Percentiles rank a stretch among this genome's conserved stretches.
Evolutionary conservation across 1,140 invertebrate genomes (phyloP).

Genomic region (Triops longicaudatus): DNA sequence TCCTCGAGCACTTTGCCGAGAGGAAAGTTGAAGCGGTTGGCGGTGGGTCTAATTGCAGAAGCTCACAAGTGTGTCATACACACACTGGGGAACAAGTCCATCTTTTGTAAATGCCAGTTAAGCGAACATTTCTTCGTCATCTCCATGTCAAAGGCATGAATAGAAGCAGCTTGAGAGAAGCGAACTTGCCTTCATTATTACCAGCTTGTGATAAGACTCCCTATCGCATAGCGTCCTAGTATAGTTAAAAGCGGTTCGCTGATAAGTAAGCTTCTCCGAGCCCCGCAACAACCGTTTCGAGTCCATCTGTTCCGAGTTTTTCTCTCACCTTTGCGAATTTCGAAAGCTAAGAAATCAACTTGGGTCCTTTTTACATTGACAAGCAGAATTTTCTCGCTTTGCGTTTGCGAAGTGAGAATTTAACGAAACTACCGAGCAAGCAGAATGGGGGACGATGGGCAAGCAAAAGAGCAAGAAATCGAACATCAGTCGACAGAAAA

Average conservation of each 20-base stretch:
- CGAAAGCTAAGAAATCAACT: background rate
- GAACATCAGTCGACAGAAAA: background rate
- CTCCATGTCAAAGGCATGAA: background rate
- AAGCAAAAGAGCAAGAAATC: background rate
- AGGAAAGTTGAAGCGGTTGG: background rate
- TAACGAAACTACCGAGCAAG: background rate
- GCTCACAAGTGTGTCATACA: slow-evolving; percentile 7
- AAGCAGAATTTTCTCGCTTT: too few relatives aligned
- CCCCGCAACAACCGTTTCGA: background rate
- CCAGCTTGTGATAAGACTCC: background rate
- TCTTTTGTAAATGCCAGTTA: background rate
- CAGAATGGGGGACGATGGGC: background rate
- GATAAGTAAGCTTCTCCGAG: background rate
- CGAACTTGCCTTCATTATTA: background rate
- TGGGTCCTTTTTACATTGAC: too few relatives aligned
- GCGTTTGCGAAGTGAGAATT: background rate
- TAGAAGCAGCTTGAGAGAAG: background rate
- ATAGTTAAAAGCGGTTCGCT: background rate
- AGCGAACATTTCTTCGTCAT: background rate
- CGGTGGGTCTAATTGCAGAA: background rate
- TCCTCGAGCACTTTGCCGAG: too few relatives aligned
- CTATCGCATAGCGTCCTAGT: background rate
- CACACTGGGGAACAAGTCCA: background rate
- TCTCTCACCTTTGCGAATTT: background rate
- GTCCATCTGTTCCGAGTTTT: background rate